phyloP scores from a whole-genome alignment of 1,140 invertebrate species.

The Drosophila tropicalis region DNA sequence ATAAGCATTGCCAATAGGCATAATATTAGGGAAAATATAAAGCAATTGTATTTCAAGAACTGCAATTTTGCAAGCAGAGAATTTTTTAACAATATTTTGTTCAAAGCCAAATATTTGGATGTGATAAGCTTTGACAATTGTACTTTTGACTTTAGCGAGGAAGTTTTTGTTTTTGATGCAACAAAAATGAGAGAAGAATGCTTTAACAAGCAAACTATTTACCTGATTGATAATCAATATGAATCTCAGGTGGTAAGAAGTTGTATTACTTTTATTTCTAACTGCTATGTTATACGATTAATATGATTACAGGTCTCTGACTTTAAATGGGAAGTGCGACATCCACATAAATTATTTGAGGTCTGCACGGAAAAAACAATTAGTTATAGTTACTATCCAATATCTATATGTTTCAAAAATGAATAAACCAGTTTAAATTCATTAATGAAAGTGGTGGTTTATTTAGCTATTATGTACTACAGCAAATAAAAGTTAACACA shows the following conservation, averaged over 20 bases:
- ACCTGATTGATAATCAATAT: neutral
- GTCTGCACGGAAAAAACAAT: neutral
- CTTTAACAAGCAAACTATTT: neutral
- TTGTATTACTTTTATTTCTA: neutral
- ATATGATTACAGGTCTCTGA: neutral
- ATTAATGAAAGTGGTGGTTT: too few species aligned
- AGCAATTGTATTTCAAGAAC: constrained; percentile 32
- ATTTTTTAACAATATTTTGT: constrained; percentile 19
- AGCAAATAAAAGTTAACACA: too few species aligned
- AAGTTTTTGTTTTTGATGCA: constrained; percentile 29
- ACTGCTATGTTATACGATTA: neutral
- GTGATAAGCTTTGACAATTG: constrained; percentile 47
- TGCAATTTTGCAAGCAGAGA: neutral
- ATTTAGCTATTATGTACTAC: too few species aligned
- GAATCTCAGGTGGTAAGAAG: too few species aligned
- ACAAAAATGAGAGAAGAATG: constrained; percentile 16
- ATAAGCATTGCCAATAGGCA: neutral
- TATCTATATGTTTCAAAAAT: neutral
- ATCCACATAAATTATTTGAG: neutral
- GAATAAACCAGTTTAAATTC: neutral
- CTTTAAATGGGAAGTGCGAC: neutral
- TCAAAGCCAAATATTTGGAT: constrained; percentile 18
- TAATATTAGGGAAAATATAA: constrained; percentile 27
- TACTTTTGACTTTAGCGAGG: constrained; percentile 34
- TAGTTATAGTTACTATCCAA: neutral